phyloP scores from a whole-genome alignment of 2,888 invertebrate species.

The Amphipyra tragopoginis region DNA sequence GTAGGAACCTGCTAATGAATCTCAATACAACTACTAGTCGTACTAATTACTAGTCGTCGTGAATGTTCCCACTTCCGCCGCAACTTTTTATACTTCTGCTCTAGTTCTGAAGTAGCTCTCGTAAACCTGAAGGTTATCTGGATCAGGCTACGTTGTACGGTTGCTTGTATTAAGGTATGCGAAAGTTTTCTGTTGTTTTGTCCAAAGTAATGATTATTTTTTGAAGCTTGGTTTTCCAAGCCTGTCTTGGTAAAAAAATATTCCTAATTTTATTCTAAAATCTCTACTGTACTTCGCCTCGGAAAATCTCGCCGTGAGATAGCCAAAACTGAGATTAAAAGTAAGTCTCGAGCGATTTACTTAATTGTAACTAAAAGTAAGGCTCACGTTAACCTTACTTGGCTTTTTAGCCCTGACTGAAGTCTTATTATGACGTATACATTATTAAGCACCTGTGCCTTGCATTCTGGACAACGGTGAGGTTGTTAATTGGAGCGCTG shows the following conservation, averaged over 20 bases:
- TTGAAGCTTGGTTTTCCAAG: too few relatives aligned
- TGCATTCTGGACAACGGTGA: not conserved
- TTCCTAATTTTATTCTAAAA: too few relatives aligned
- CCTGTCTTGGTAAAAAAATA: too few relatives aligned
- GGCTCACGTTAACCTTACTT: constrained; percentile 2
- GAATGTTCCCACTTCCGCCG: constrained; percentile 2
- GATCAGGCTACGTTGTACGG: not conserved
- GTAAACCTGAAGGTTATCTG: constrained; percentile 5
- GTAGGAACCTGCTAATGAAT: constrained; percentile 21
- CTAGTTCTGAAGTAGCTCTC: constrained; percentile 22
- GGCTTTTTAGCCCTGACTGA: constrained; percentile 1
- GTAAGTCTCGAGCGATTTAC: not conserved
- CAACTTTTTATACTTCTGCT: constrained; percentile 14
- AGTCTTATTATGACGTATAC: not conserved
- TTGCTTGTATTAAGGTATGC: not conserved
- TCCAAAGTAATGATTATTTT: too few relatives aligned
- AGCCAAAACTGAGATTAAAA: too few relatives aligned
- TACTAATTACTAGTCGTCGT: constrained; percentile 32
- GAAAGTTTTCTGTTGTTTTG: not conserved
- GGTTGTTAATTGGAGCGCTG: constrained; percentile 1
- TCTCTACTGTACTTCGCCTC: too few relatives aligned
- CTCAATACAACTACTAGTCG: not conserved
- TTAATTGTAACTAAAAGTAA: not conserved
- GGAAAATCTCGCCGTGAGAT: too few relatives aligned
- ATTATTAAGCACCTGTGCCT: not conserved